Evolutionary conservation across 2,797 vertebrate species (phyloP).

Genomic region (Coendou prehensilis): DNA sequence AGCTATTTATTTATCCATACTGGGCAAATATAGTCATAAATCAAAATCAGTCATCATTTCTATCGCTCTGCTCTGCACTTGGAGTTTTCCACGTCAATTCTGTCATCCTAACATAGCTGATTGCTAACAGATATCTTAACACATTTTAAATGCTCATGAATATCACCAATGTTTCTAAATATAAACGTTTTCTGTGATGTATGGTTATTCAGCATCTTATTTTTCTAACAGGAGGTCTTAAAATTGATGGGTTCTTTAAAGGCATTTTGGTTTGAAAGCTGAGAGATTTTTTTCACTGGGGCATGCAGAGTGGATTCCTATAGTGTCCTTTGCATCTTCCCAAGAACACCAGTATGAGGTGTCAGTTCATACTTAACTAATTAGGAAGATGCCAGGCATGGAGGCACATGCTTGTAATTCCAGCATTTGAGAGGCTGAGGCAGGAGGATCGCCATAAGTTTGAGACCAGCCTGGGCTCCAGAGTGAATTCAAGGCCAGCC

Average conservation of each 20-base stretch:
- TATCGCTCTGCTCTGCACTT: background rate
- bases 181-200: constrained; percentile 7
- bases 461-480: background rate
- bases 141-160: constrained; percentile 17
- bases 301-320: background rate
- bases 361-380: background rate
- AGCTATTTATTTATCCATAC: constrained; percentile 66
- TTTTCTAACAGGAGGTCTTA: constrained; percentile 23
- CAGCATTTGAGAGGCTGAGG: background rate
- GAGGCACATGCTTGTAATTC: background rate
- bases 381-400: background rate
- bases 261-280: constrained; percentile 46
- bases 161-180: constrained; percentile 43
- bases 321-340: background rate
- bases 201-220: constrained; percentile 39
- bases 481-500: too few relatives aligned
- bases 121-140: constrained; percentile 31
- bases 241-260: constrained; percentile 1
- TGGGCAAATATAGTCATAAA: constrained; percentile 54
- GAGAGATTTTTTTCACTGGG: background rate
- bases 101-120: constrained; percentile 25
- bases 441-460: background rate
- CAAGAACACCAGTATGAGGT: background rate
- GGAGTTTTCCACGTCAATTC: constrained; percentile 16
- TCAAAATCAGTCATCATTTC: constrained; percentile 3